A percentile compares a stretch with the other conserved stretches of the same genome.
These are phyloP conservation scores for Anastrepha ludens DNA, from an alignment of 1,140 invertebrate species.

Conservation along the genomic window DNA sequence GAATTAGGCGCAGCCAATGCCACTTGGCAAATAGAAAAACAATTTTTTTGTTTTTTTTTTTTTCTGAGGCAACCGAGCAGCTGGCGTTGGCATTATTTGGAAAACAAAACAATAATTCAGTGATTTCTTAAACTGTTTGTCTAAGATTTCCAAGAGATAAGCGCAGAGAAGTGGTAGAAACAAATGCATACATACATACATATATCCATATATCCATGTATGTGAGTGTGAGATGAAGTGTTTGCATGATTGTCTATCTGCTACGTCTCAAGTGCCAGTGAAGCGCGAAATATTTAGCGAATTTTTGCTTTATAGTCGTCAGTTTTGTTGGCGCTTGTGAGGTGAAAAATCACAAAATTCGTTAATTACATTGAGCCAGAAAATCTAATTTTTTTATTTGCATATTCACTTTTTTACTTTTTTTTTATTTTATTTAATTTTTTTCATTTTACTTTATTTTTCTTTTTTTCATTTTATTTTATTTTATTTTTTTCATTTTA, in stretches of 20 bases:
- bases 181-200: not conserved
- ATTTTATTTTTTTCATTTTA: too few species aligned
- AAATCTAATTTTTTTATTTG: too few species aligned
- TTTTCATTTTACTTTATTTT: too few species aligned
- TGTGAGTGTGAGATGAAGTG: not conserved
- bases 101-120: slow-evolving; percentile 1
- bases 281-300: not conserved
- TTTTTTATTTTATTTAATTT: not conserved
- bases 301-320: not conserved
- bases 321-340: too few species aligned
- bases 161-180: not conserved
- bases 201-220: not conserved
- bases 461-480: too few species aligned
- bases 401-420: not conserved
- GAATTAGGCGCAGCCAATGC: slow-evolving; percentile 14
- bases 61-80: not conserved
- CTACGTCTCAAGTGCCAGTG: not conserved
- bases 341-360: too few species aligned
- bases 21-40: not conserved
- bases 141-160: not conserved
- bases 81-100: not conserved
- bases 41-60: not conserved
- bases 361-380: too few species aligned
- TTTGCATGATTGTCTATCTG: not conserved
- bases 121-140: not conserved